Percentiles rank a stretch among this genome's conserved stretches.
Conservation (phyloP, 2,888 invertebrate genomes). For the Lasioglossum oenotherae region DNA sequence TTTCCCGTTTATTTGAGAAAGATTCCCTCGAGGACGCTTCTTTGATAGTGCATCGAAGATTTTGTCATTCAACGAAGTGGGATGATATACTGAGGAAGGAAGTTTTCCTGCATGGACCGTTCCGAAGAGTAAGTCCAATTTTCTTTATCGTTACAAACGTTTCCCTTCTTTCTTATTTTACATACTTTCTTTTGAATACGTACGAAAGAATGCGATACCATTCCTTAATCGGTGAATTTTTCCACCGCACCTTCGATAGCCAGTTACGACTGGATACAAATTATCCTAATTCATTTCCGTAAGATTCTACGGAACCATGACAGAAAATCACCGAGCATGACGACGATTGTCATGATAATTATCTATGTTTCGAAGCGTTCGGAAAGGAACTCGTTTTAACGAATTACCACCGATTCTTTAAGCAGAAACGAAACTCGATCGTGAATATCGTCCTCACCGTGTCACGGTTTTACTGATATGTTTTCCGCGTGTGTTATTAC, state of each 20-base stretch:
- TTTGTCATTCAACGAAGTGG: constrained; percentile 55
- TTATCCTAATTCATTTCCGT: constrained; percentile 76
- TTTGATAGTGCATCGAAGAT: constrained; percentile 25
- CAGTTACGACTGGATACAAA: constrained; percentile 77
- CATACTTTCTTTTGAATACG: not conserved
- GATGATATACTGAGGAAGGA: constrained; percentile 75
- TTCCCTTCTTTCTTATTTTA: not conserved
- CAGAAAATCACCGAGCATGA: constrained; percentile 79
- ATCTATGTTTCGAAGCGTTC: constrained; percentile 49
- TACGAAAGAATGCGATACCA: not conserved
- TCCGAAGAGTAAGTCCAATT: constrained; percentile 77
- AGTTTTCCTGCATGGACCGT: constrained; percentile 78
- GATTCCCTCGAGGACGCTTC: constrained; percentile 3
- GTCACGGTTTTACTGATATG: not conserved
- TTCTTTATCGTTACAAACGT: not conserved
- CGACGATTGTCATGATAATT: constrained; percentile 61
- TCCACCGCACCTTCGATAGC: constrained; percentile 62
- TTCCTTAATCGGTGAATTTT: not conserved
- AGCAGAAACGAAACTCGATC: not conserved
- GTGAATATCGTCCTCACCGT: not conserved
- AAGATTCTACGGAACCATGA: constrained; percentile 75
- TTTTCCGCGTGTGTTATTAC: not conserved
- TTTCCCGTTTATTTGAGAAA: not conserved
- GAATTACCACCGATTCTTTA: constrained; percentile 30
- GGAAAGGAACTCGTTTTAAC: constrained; percentile 47